Conservation (phyloP, 2,888 invertebrate species). For the Adineta ricciae region DNA sequence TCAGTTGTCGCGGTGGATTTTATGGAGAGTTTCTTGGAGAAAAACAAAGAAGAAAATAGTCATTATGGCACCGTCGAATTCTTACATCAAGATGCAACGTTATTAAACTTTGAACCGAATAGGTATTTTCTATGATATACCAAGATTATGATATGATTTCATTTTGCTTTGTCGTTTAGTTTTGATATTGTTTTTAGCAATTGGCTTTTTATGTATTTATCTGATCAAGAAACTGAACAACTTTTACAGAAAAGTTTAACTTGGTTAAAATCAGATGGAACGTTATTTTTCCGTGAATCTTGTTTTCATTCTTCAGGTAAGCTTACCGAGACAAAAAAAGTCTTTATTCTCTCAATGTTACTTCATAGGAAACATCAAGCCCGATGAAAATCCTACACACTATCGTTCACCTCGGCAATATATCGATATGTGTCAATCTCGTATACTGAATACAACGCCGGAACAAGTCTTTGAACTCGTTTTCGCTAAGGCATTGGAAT, state of each 20-base stretch:
- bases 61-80: conserved; percentile 51
- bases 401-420: conserved; percentile 51
- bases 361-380: conserved; percentile 39
- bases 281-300: conserved; percentile 54
- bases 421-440: conserved; percentile 21
- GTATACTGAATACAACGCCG: background rate
- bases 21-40: conserved; percentile 53
- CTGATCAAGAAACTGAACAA: conserved; percentile 51
- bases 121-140: conserved; percentile 37
- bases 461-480: conserved; percentile 41
- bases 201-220: conserved; percentile 57
- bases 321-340: no score
- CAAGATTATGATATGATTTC: background rate
- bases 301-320: conserved; percentile 55
- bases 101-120: conserved; percentile 47
- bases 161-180: conserved; percentile 40
- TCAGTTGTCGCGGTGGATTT: conserved; percentile 54
- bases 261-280: conserved; percentile 54
- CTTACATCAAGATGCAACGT: conserved; percentile 53
- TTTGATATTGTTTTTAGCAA: conserved; percentile 56
- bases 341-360: no score
- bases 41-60: conserved; percentile 51
- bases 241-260: conserved; percentile 50
- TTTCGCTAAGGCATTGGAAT: conserved; percentile 43
- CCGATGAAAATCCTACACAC: conserved; percentile 42